Evolutionary conservation across 2,113 vertebrate genomes (phyloP).

Genomic region (Balaenoptera acutorostrata): DNA sequence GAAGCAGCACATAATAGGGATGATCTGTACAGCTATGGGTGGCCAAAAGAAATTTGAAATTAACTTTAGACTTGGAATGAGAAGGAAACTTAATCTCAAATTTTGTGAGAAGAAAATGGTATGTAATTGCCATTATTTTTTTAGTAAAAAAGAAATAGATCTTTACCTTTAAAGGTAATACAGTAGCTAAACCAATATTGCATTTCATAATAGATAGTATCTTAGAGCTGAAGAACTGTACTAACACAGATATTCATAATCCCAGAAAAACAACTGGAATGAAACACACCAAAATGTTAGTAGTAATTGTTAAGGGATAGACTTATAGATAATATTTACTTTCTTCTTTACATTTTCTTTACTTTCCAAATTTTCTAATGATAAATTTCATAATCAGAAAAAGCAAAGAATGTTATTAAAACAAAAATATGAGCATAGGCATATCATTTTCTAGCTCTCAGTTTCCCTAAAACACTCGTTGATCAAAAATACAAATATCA

Average conservation of each 20-base stretch:
- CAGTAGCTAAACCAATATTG: neutral
- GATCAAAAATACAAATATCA: neutral
- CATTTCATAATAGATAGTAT: neutral
- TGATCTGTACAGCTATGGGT: neutral
- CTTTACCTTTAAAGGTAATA: neutral
- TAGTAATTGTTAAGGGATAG: neutral
- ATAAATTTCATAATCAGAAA: neutral
- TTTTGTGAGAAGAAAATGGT: neutral
- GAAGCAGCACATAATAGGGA: neutral
- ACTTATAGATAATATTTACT: neutral
- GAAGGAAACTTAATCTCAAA: neutral
- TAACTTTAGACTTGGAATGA: neutral
- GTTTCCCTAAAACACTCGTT: neutral
- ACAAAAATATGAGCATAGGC: neutral
- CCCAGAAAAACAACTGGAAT: slow-evolving; percentile 7
- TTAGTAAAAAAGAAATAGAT: neutral
- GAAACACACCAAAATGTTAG: neutral
- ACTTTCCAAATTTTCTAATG: slow-evolving; percentile 16
- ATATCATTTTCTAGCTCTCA: neutral
- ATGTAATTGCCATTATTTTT: neutral
- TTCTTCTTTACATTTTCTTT: neutral
- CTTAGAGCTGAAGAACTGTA: neutral
- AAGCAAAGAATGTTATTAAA: neutral
- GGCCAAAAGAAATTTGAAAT: neutral
- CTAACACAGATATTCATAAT: neutral